phyloP scores from a whole-genome alignment of 2,888 invertebrate species.

The Tenodera sinensis region DNA sequence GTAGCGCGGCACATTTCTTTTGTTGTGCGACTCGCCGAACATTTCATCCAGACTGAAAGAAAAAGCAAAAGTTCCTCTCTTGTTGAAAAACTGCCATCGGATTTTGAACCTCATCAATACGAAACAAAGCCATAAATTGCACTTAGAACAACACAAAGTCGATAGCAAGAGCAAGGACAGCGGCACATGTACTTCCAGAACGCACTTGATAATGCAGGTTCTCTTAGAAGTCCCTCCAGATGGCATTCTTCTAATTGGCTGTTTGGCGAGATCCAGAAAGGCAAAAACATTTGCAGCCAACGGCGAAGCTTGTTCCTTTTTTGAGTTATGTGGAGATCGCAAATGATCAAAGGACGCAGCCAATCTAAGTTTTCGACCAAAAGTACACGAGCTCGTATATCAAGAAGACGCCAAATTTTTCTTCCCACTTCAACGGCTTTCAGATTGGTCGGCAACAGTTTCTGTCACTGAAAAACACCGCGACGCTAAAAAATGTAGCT shows the following conservation, averaged over 20 bases:
- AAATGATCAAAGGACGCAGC: not conserved
- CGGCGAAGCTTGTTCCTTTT: not conserved
- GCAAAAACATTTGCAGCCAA: not conserved
- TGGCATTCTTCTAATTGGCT: constrained; percentile 1
- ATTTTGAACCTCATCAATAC: not conserved
- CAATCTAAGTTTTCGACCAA: not conserved
- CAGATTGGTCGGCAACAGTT: not conserved
- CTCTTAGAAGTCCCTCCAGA: not conserved
- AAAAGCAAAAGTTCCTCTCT: not conserved
- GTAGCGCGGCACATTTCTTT: not conserved
- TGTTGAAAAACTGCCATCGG: not conserved
- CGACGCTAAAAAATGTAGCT: not conserved
- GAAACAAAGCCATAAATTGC: not conserved
- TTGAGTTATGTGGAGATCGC: not conserved
- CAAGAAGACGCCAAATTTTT: not conserved
- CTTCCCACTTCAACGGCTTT: not conserved
- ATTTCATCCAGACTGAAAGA: not conserved
- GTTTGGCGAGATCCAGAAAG: not conserved
- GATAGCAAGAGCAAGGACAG: not conserved
- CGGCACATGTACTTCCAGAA: not conserved
- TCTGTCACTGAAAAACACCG: too few species aligned
- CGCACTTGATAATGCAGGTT: not conserved
- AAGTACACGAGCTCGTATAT: not conserved
- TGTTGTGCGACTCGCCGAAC: not conserved
- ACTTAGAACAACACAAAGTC: not conserved